These are phyloP conservation scores for Caerostris extrusa DNA, from an alignment of 1,140 invertebrate species.

Conservation along the genomic window DNA sequence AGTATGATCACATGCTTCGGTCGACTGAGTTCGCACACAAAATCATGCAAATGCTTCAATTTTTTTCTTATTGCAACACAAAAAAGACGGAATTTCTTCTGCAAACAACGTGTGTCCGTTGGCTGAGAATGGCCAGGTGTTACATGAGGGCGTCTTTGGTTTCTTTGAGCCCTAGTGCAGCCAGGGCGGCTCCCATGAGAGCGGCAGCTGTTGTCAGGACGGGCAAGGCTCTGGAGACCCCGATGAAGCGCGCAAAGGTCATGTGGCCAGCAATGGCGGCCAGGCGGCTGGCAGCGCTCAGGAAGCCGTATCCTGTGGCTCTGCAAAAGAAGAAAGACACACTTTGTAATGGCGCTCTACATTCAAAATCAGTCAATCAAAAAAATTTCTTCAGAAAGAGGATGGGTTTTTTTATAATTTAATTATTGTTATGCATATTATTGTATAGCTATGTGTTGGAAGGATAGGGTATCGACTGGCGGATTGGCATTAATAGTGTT, in stretches of 20 bases:
- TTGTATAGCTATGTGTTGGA: too few species aligned
- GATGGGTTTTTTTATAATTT: too few species aligned
- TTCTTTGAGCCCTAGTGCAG: conserved; percentile 82
- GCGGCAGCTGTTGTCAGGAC: conserved; percentile 82
- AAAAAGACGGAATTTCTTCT: neutral
- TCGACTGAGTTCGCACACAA: neutral
- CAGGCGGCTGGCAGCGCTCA: conserved; percentile 81
- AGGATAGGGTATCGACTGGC: too few species aligned
- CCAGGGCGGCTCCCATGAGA: conserved; percentile 82
- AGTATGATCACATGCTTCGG: neutral
- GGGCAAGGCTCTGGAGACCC: conserved; percentile 82
- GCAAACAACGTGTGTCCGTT: neutral
- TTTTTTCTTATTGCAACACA: neutral
- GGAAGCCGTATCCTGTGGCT: conserved; percentile 83
- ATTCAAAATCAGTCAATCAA: too few species aligned
- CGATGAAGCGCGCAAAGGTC: conserved; percentile 82
- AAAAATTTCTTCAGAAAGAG: too few species aligned
- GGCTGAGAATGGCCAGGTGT: neutral
- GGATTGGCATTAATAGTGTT: too few species aligned
- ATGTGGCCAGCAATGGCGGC: conserved; percentile 83
- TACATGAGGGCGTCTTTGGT: conserved; percentile 80
- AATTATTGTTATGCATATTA: too few species aligned
- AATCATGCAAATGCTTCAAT: neutral
- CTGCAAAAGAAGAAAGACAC: conserved; percentile 79
- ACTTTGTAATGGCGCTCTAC: too few species aligned